Percentiles rank a stretch among this genome's conserved stretches.
Evolutionary conservation across 1,140 invertebrate genomes (phyloP).

Genomic region (Holcopasites calliopsidis): DNA sequence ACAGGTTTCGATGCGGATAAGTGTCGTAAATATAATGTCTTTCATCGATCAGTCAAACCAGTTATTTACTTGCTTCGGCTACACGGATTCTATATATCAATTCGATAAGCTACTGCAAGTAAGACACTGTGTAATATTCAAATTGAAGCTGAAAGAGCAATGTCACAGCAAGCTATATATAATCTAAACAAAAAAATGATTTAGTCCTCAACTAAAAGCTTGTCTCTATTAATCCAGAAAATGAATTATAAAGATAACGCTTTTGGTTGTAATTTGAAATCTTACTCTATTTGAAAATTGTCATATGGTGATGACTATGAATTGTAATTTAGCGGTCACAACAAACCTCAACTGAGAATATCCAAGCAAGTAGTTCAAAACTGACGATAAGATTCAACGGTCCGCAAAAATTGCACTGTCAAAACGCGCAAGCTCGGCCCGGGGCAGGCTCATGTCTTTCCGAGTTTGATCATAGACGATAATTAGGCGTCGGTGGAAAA

Average conservation of each 20-base stretch:
- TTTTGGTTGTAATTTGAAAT: too few relatives aligned
- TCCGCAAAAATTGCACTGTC: conserved; percentile 25
- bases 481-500: conserved; percentile 37
- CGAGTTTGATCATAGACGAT: neutral
- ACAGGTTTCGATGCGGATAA: too few relatives aligned
- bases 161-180: neutral
- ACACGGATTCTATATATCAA: neutral
- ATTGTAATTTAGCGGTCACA: conserved; percentile 27
- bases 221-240: too few relatives aligned
- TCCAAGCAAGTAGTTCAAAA: too few relatives aligned
- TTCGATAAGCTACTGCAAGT: neutral
- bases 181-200: neutral
- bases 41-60: neutral
- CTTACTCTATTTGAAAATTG: conserved; percentile 19
- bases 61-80: neutral
- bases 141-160: neutral
- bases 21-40: too few relatives aligned
- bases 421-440: neutral
- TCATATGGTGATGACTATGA: conserved; percentile 24
- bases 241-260: too few relatives aligned
- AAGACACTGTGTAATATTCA: neutral
- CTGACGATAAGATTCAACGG: neutral
- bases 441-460: neutral
- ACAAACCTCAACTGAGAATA: conserved; percentile 44
- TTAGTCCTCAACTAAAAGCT: too few relatives aligned